Conservation (phyloP, 2,888 invertebrate genomes). For the Cabera pusaria region DNA sequence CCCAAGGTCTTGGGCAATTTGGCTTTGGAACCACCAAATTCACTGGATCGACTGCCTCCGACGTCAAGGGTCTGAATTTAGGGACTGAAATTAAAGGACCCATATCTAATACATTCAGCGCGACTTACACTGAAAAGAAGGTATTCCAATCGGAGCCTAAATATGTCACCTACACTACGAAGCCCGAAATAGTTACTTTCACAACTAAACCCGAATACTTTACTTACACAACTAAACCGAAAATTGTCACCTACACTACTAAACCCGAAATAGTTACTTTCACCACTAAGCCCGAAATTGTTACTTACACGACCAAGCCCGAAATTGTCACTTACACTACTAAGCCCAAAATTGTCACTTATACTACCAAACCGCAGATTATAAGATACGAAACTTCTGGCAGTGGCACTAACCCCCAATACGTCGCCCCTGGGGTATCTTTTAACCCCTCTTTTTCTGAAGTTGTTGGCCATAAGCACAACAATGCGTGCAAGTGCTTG, state of each 20-base stretch:
- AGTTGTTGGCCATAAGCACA: constrained; percentile 60
- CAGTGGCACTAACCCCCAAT: constrained; percentile 64
- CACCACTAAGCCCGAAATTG: constrained; percentile 48
- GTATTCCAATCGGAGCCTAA: constrained; percentile 63
- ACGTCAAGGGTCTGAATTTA: constrained; percentile 38
- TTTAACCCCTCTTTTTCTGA: constrained; percentile 63
- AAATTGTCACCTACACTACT: constrained; percentile 51
- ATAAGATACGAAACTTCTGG: constrained; percentile 71
- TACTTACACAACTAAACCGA: constrained; percentile 60
- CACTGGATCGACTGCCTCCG: constrained; percentile 28
- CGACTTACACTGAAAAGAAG: constrained; percentile 64
- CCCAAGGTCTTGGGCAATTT: constrained; percentile 23
- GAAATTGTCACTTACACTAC: constrained; percentile 43
- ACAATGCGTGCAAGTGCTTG: constrained; percentile 66
- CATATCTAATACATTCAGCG: constrained; percentile 59
- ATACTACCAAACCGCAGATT: constrained; percentile 58
- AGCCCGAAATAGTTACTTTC: constrained; percentile 59
- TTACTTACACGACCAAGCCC: constrained; percentile 55
- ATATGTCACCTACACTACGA: constrained; percentile 57
- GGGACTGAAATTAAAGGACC: constrained; percentile 56
- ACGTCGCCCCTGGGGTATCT: constrained; percentile 60
- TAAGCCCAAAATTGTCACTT: constrained; percentile 48
- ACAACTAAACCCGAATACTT: constrained; percentile 61
- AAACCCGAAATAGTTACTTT: constrained; percentile 48
- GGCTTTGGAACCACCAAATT: constrained; percentile 42